These are phyloP conservation scores for Mimachlamys varia DNA, from an alignment of 2,888 invertebrate species.

Conservation along the genomic window DNA sequence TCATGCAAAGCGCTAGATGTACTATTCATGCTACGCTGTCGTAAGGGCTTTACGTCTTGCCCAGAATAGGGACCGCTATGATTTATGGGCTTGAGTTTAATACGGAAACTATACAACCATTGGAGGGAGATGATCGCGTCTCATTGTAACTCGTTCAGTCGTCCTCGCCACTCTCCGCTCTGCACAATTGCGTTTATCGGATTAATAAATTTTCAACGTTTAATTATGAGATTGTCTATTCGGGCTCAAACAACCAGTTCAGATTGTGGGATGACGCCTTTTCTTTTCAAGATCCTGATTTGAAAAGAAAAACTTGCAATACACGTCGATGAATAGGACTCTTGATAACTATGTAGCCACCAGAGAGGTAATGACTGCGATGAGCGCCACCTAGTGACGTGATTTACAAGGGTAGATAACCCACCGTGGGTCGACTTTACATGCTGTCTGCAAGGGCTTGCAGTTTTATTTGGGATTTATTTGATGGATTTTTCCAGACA, in stretches of 20 bases:
- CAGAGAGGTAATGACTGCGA: not conserved
- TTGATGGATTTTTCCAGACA: no score
- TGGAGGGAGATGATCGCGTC: not conserved
- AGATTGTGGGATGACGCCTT: not conserved
- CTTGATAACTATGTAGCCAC: not conserved
- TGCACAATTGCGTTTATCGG: conserved; percentile 23
- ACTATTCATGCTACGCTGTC: not conserved
- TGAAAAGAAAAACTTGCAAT: conserved; percentile 18
- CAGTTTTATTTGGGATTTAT: no score
- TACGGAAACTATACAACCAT: conserved; percentile 28
- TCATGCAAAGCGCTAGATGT: conserved; percentile 14
- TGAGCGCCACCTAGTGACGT: not conserved
- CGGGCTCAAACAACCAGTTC: not conserved
- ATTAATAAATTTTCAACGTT: conserved; percentile 36
- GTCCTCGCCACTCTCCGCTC: not conserved
- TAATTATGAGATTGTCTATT: conserved; percentile 34
- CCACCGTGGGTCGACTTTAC: no score
- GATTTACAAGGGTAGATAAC: no score
- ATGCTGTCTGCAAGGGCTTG: no score
- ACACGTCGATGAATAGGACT: not conserved
- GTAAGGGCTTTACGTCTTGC: not conserved
- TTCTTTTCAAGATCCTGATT: conserved; percentile 28
- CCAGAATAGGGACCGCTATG: not conserved
- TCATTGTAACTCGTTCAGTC: not conserved
- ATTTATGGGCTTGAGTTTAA: conserved; percentile 14